phyloP scores from a whole-genome alignment of 2,888 invertebrate genomes.

The Tromatobia lineatoria region DNA sequence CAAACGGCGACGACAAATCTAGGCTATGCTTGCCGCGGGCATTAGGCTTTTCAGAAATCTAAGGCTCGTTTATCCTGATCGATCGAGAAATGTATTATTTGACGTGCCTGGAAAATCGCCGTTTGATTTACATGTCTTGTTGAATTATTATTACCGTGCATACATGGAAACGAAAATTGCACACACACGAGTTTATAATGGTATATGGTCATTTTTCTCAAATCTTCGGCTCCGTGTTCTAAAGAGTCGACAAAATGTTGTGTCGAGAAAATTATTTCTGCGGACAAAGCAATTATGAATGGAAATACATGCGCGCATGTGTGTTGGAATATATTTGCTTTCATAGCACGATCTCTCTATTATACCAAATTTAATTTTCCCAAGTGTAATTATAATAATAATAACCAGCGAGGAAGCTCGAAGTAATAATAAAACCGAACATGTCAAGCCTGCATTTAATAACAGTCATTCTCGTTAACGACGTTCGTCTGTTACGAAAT shows the following conservation, averaged over 20 bases:
- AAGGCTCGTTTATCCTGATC: constrained; percentile 7
- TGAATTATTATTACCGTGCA: background rate
- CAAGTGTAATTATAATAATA: constrained; percentile 14
- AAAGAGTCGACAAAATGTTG: background rate
- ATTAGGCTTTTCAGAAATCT: constrained; percentile 17
- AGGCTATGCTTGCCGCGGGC: background rate
- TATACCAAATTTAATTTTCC: constrained; percentile 11
- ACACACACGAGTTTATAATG: background rate
- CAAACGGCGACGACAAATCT: constrained; percentile 47
- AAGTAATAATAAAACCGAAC: constrained; percentile 39
- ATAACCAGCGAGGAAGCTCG: constrained; percentile 5
- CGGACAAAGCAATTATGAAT: background rate
- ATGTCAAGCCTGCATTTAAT: constrained; percentile 20
- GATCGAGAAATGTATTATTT: constrained; percentile 10
- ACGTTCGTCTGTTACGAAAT: constrained; percentile 46
- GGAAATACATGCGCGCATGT: background rate
- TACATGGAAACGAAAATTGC: background rate
- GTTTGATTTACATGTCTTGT: background rate
- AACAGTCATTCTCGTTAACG: constrained; percentile 31
- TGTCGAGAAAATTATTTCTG: background rate
- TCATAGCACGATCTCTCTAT: constrained; percentile 1
- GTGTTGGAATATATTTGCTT: constrained; percentile 14
- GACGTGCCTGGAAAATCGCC: background rate
- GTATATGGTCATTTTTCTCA: background rate
- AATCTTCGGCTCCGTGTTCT: background rate